Evolutionary conservation across 2,888 invertebrate genomes (phyloP).

Genomic region (Deroplatys truncata): DNA sequence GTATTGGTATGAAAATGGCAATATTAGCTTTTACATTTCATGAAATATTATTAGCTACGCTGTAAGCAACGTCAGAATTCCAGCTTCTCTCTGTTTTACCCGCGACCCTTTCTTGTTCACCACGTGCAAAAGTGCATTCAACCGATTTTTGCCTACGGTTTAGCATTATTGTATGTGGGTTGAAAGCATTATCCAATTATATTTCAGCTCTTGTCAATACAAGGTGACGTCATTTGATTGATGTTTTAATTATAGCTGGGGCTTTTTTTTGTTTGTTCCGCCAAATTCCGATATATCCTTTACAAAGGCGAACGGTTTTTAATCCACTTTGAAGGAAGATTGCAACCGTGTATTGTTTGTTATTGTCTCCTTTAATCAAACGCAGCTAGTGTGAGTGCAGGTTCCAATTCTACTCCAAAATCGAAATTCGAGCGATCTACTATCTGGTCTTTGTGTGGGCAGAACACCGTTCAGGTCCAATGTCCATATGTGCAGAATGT

Average conservation of each 20-base stretch:
- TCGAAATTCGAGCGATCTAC: too few species aligned
- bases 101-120: not conserved
- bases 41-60: too few species aligned
- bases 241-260: conserved; percentile 4
- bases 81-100: too few species aligned
- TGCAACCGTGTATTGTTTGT: not conserved
- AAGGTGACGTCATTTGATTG: conserved; percentile 13
- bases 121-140: not conserved
- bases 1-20: too few species aligned
- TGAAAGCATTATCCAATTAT: conserved; percentile 2
- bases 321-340: not conserved
- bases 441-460: too few species aligned
- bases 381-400: too few species aligned
- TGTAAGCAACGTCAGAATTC: too few species aligned
- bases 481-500: too few species aligned
- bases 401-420: too few species aligned
- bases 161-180: not conserved
- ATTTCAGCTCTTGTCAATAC: conserved; percentile 6
- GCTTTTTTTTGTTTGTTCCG: not conserved
- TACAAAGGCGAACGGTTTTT: not conserved
- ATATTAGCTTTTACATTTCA: too few species aligned
- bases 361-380: not conserved
- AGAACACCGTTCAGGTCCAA: too few species aligned
- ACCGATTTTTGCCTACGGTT: not conserved
- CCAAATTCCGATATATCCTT: not conserved